These are phyloP conservation scores for Amitus sp. DNA, from an alignment of 2,888 invertebrate species.

Conservation along the genomic window DNA sequence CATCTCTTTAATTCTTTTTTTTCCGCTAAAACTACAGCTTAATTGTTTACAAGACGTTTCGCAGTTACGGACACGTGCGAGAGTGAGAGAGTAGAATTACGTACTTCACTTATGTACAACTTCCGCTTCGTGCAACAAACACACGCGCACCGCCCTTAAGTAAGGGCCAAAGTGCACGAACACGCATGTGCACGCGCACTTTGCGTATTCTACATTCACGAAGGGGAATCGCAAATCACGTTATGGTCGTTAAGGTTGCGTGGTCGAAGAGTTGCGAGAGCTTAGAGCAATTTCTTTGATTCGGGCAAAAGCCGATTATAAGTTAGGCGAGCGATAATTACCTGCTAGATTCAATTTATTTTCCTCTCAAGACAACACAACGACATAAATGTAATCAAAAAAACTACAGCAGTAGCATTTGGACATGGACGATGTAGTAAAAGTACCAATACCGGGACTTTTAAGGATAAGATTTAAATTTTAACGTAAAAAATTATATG, in stretches of 20 bases:
- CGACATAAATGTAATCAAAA: no score
- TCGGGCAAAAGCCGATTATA: conserved; percentile 61
- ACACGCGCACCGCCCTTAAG: no score
- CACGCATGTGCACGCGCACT: conserved; percentile 5
- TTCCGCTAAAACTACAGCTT: no score
- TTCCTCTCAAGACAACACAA: conserved; percentile 60
- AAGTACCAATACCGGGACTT: no score
- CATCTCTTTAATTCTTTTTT: no score
- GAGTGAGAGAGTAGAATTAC: conserved; percentile 22
- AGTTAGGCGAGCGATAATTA: conserved; percentile 63
- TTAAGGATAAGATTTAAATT: no score
- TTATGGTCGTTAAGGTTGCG: conserved; percentile 32
- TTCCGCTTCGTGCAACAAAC: conserved; percentile 14
- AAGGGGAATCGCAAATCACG: conserved; percentile 16
- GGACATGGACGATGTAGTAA: no score
- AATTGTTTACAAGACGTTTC: conserved; percentile 36
- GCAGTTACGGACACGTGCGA: conserved; percentile 28
- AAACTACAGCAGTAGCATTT: no score
- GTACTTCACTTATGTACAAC: conserved; percentile 16
- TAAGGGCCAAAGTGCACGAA: conserved; percentile 1
- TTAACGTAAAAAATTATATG: no score
- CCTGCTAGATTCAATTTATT: conserved; percentile 62
- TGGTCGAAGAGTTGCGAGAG: conserved; percentile 18
- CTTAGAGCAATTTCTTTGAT: conserved; percentile 48
- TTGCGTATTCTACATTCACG: not conserved